Base-by-base conservation (phyloP, 2,888 invertebrate species). In the Timema podura region DNA sequence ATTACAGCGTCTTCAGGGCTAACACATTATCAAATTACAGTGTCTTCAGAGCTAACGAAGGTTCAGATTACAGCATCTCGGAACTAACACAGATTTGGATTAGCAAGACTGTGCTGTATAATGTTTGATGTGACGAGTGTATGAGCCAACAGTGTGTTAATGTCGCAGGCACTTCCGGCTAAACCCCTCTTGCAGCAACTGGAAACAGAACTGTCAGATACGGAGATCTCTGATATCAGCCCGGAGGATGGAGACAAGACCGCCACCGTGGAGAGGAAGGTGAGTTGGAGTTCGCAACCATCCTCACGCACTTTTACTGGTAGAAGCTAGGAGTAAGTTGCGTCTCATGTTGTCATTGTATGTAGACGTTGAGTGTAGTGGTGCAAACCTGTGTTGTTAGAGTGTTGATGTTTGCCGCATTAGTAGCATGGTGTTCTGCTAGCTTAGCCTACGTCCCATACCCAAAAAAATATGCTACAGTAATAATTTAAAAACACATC, bases 221-320 rank as follows among this genome's bases (percentile, higher is more conserved):
- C 93, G 68, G 94, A 95, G 80, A 88, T 91, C 64, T 93, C 93
- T 2, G 93, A 94, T 81, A 83, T 91, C 70, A 93, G 92, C 75
- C 92, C 92, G 0, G 90, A 92, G 68, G 91, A 94, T 75, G 88
- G 87, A 45, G 89, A 89, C 73, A 90, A 90, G 79, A 89, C 89
- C 44, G 89, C 90, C 30, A 91, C 91, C 0, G 89, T 91, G 15
- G 91, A 91, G 78, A 82, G 90, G 70, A 91, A 90, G 77, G 79
- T 79, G 71, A 72, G 76, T 71, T 49, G 15, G 48, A 44, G 15
- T 48, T 70, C 49, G 45, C 2, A 15, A 61, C 11, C 11, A 13
- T 51, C 51, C 11, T n/a, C 11, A n/a, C n/a, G n/a, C n/a, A 13
- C 51, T 51, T 11, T 51, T 51, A 51, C n/a, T 30, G 30, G 30